A percentile compares a stretch with the other conserved stretches of the same genome.
Evolutionary conservation across 2,113 vertebrate genomes (phyloP).

Genomic region (Melanerpes formicivorus): DNA sequence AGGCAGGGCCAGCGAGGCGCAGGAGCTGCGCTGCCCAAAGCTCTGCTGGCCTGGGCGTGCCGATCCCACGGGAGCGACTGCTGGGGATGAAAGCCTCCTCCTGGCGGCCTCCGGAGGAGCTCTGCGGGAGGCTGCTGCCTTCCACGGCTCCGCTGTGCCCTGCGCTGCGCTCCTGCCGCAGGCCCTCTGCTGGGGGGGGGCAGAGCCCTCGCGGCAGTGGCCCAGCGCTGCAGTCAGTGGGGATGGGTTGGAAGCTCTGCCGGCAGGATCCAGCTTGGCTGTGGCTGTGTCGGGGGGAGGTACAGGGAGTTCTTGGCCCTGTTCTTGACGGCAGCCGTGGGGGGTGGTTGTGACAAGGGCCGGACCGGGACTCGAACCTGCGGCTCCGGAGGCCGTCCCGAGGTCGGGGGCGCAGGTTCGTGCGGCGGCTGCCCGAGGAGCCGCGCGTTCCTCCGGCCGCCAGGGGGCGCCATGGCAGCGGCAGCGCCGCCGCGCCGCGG

Average conservation of each 20-base stretch:
- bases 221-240: not conserved
- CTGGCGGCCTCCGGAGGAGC: not conserved
- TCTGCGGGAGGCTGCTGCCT: not conserved
- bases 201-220: not conserved
- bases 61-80: not conserved
- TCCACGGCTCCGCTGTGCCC: not conserved
- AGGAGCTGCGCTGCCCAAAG: not conserved
- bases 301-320: not conserved
- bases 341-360: accelerated
- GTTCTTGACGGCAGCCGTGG: accelerated
- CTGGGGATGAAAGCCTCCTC: not conserved
- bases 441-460: not conserved
- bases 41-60: not conserved
- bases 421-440: accelerated
- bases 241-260: not conserved
- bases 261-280: not conserved
- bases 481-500: not conserved
- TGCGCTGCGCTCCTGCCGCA: not conserved
- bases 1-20: not conserved
- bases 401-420: not conserved
- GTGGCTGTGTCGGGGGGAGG: not conserved
- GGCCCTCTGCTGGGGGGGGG: not conserved
- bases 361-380: not conserved
- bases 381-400: accelerated
- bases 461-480: not conserved